These are phyloP conservation scores for Cirrhinus mrigala DNA, from an alignment of 2,797 vertebrate species.

Conservation along the genomic window DNA sequence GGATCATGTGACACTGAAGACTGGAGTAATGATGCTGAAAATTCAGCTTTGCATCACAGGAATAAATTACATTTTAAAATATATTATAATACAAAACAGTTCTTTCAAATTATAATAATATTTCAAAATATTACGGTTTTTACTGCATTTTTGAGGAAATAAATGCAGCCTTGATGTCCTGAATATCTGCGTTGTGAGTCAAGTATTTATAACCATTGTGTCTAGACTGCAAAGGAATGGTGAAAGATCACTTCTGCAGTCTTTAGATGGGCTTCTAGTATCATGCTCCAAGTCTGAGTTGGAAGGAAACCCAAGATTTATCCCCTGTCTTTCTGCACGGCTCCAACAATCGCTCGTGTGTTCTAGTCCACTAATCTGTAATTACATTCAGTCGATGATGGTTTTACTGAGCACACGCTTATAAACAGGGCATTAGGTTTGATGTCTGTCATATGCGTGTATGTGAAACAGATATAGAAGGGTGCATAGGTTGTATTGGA, in stretches of 20 bases:
- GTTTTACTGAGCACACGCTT: constrained; percentile 11
- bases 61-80: not conserved
- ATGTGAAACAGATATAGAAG: not conserved
- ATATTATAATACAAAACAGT: not conserved
- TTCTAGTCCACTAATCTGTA: constrained; percentile 32
- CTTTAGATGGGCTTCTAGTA: not conserved
- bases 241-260: not conserved
- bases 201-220: not conserved
- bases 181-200: not conserved
- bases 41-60: not conserved
- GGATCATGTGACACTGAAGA: not conserved
- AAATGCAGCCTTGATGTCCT: not conserved
- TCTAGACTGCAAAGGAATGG: not conserved
- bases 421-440: constrained; percentile 25
- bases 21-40: not conserved
- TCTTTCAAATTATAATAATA: not conserved
- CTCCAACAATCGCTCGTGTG: constrained; percentile 8
- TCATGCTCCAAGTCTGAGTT: not conserved
- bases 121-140: not conserved
- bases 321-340: constrained; percentile 1
- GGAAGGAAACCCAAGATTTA: constrained; percentile 21
- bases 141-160: not conserved
- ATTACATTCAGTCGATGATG: constrained; percentile 22
- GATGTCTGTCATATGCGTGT: not conserved
- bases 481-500: not conserved